Base-by-base conservation (phyloP, 2,888 invertebrate species). In the Tetramorium bicarinatum region DNA sequence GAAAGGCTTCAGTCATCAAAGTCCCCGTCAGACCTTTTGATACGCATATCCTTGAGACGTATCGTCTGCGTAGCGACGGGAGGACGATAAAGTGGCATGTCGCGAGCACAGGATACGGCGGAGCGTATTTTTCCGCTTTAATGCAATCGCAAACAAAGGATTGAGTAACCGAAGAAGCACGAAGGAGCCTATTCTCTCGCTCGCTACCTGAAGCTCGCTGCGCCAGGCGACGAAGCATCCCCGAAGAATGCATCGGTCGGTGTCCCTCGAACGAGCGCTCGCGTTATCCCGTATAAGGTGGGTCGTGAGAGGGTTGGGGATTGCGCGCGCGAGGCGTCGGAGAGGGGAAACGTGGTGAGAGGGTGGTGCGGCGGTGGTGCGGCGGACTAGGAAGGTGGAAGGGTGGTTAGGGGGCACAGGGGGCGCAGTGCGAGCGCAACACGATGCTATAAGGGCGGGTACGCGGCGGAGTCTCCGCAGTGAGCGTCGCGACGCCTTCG, bases 381-480 rank as follows among this genome's bases (percentile, higher is more conserved):
- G 77, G 62, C 44, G 76, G 67, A 82, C 79, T 44, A 80, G 85
- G 77, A 77, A 79, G 61, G 67, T 64, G 61, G 79, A 69, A 77
- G 54, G 85, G 82, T 80, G 77, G 77, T 25, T 41, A 76, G 81
- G 61, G 44, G 62, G 85, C 64, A 79, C 86, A 82, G 87, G 85
- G 84, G 84, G 76, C 76, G 83, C 82, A 85, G 88, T 88, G 84
- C 75, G 92, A 92, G 91, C 92, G 92, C 92, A 92, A 92, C 92
- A 92, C 92, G 92, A 90, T 92, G 93, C 92, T 94, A 95, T 95
- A 95, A 94, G 94, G 94, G 94, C 93, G 94, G 94, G 92, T 93
- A 94, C 94, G 93, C 92, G 93, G 92, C 91, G 88, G 89, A 92
- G 93, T 88, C 93, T 93, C 94, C 93, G 94, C 94, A 95, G 95